Evolutionary conservation across 2,113 vertebrate species (phyloP).

Genomic region (Notothenia rossii): DNA sequence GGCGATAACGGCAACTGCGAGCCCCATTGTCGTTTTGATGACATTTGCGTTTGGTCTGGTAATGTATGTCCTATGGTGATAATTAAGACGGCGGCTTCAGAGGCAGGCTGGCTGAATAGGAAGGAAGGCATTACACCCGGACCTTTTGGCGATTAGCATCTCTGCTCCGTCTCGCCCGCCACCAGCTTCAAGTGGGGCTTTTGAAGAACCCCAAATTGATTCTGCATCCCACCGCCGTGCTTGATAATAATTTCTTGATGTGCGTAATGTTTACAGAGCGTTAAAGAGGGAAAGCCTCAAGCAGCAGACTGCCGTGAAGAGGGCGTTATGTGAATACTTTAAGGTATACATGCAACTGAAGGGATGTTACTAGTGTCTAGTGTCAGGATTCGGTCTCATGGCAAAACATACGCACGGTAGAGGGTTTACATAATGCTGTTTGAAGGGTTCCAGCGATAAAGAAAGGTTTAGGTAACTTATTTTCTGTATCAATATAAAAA

Average conservation of each 20-base stretch:
- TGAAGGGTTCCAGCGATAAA: background rate
- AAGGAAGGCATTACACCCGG: constrained; percentile 74
- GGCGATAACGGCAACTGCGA: constrained; percentile 61
- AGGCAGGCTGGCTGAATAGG: constrained; percentile 73
- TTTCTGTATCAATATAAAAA: background rate
- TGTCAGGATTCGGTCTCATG: background rate
- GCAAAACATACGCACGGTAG: background rate
- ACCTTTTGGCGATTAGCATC: constrained; percentile 82
- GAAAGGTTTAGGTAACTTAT: background rate
- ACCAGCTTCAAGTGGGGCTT: constrained; percentile 80
- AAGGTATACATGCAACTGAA: constrained; percentile 19
- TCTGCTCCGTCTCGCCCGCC: constrained; percentile 64
- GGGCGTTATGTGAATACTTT: constrained; percentile 25
- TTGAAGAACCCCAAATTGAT: constrained; percentile 82
- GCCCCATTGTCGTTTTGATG: constrained; percentile 74
- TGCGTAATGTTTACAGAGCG: constrained; percentile 73
- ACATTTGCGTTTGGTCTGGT: constrained; percentile 79
- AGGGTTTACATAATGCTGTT: background rate
- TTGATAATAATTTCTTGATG: constrained; percentile 68
- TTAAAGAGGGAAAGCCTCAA: constrained; percentile 23
- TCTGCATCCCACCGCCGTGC: constrained; percentile 60
- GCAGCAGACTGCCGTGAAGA: constrained; percentile 32
- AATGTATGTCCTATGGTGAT: constrained; percentile 80
- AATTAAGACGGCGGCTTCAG: constrained; percentile 78
- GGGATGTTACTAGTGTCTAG: constrained; percentile 2